Percentiles rank a stretch among this genome's conserved stretches.
These are phyloP conservation scores for Perognathus longimembris DNA, from an alignment of 2,113 vertebrate genomes.

Conservation along the genomic window DNA sequence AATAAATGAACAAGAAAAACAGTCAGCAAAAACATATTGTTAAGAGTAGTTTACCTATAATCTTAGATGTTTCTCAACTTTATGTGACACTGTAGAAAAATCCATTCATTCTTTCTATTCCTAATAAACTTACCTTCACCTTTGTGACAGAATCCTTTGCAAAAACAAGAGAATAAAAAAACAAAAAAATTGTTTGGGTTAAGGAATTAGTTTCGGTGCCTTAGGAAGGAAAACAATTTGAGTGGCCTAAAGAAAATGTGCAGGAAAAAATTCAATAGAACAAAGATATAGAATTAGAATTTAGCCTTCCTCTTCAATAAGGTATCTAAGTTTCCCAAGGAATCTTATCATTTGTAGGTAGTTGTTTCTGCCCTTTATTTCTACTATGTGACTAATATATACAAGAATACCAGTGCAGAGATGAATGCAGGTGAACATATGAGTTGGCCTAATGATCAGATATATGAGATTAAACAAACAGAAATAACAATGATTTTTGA, in stretches of 20 bases:
- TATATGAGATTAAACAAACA: not conserved
- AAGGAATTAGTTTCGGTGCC: not conserved
- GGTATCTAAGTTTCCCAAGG: not conserved
- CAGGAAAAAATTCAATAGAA: not conserved
- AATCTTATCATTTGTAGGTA: slow-evolving; percentile 25
- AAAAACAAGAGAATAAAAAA: slow-evolving; percentile 20
- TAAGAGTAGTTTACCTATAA: slow-evolving; percentile 68
- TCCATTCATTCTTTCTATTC: slow-evolving; percentile 42
- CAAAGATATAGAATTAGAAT: not conserved
- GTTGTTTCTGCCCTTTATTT: not conserved
- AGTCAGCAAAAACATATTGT: slow-evolving; percentile 71
- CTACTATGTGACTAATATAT: not conserved
- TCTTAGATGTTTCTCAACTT: slow-evolving; percentile 24
- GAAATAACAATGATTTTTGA: not conserved
- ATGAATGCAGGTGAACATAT: not conserved
- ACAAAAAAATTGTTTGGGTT: slow-evolving; percentile 5
- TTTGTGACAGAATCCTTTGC: slow-evolving; percentile 20
- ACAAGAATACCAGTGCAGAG: not conserved
- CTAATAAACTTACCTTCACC: not conserved
- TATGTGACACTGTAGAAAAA: not conserved
- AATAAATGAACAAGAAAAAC: slow-evolving; percentile 73
- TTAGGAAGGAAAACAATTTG: not conserved
- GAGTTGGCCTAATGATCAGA: not conserved
- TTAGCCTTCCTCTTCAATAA: not conserved
- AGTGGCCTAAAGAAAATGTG: not conserved